Percentiles rank a stretch among this genome's conserved stretches.
phyloP scores from a whole-genome alignment of 2,797 vertebrate genomes.

The Helicolenus hilgendorfi region DNA sequence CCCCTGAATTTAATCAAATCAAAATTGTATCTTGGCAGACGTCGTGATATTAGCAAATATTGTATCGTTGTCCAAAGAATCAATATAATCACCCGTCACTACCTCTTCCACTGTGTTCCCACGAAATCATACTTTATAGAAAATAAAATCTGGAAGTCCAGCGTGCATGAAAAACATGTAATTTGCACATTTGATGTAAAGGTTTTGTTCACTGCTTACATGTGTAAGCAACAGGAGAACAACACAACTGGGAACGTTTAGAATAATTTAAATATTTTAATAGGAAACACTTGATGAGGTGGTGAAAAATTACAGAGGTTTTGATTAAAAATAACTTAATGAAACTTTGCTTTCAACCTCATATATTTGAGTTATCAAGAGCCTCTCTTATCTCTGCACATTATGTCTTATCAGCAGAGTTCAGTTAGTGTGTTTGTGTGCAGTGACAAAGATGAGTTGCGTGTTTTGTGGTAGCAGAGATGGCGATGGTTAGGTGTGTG shows the following conservation, averaged over 20 bases:
- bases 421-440: neutral
- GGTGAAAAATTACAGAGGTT: neutral
- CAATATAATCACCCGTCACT: neutral
- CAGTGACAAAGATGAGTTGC: constrained; percentile 19
- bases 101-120: neutral
- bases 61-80: too few relatives aligned
- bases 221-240: neutral
- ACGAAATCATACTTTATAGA: neutral
- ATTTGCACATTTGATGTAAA: neutral
- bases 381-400: neutral
- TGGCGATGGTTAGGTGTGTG: neutral
- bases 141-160: neutral
- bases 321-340: neutral
- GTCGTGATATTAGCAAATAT: too few relatives aligned
- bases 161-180: neutral
- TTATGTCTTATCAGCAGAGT: constrained; percentile 1
- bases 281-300: neutral
- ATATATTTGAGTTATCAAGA: constrained; percentile 12
- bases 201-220: neutral
- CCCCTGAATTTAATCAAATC: too few relatives aligned
- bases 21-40: too few relatives aligned
- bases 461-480: neutral
- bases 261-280: neutral
- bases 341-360: neutral
- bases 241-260: neutral